Evolutionary conservation across 1,140 invertebrate species (phyloP).

Genomic region (Leptopilina boulardi): DNA sequence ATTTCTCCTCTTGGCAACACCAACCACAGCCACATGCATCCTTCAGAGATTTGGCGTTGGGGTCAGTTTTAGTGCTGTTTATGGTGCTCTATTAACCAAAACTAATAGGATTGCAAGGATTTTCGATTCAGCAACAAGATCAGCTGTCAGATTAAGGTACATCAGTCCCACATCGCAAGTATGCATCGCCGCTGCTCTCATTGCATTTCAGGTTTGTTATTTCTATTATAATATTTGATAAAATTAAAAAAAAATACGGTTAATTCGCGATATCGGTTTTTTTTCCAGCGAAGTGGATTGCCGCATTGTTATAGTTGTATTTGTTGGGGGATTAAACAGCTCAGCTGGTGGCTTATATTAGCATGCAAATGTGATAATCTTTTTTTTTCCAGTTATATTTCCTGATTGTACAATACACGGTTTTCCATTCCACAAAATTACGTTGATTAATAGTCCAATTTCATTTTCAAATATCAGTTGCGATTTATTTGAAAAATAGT

Average conservation of each 20-base stretch:
- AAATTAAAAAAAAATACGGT: no score
- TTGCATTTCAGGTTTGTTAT: conserved; percentile 76
- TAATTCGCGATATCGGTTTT: neutral
- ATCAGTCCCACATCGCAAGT: conserved; percentile 88
- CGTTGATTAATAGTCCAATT: neutral
- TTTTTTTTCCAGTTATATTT: neutral
- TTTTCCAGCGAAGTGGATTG: neutral
- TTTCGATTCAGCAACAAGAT: conserved; percentile 82
- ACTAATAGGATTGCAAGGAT: conserved; percentile 87
- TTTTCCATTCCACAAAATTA: neutral
- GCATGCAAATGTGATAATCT: conserved; percentile 1
- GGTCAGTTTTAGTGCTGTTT: conserved; percentile 84
- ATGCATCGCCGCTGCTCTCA: conserved; percentile 81
- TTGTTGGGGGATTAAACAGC: neutral
- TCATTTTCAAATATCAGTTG: no score
- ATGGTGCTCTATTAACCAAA: conserved; percentile 86
- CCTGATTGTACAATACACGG: neutral
- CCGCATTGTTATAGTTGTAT: neutral
- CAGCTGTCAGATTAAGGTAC: conserved; percentile 82
- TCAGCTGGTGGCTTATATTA: neutral
- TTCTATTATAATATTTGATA: no score
- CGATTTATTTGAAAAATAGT: no score
- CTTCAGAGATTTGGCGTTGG: conserved; percentile 83
- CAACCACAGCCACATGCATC: conserved; percentile 80
- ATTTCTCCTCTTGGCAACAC: conserved; percentile 79